Evolutionary conservation across 1,140 invertebrate genomes (phyloP), one percentile per base, ranked within the genome.

Genomic region (Drosophila tani): DNA sequence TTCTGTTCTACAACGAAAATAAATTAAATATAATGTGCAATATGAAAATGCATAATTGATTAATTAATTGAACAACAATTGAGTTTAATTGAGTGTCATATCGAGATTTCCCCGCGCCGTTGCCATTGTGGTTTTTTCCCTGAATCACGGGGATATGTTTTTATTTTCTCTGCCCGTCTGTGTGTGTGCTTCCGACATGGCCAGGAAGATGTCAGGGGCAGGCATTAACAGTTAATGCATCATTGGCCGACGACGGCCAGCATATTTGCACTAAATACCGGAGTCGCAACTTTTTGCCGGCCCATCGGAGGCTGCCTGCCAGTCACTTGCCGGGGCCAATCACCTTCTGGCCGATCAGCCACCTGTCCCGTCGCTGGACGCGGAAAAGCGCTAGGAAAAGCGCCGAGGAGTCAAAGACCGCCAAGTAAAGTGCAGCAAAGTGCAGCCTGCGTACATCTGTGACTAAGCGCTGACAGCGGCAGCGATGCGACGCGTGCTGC

Each of bases 51-150:
- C 71, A 85, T 87, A 85, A 85, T 87, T 86, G 79, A 87, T 86
- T 76, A 79, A 86, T 87, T 86, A 87, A 86, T 86, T 87, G 75
- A 77, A 87, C 75, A 70, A 63, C 65, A 86, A 86, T 86, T 87
- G 82, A 87, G 79, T 75, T 87, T 87, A 86, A 86, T 87, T 86
- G 70, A 76, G 70, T 87, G 83, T 62, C 75, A 79, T 50, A 79
- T 59, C 40, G 58, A 64, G 83, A 62, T 78, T 64, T 57, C 38
- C 64, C 45, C 17, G 14, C 38, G 12, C 14, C 47, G 24, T 38
- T 47, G 66, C 32, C 47, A 41, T 64, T 60, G 41, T 63, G 49
- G 51, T 59, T 73, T 53, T 62, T 58, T 53, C 47, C 19, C 50
- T 7, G 9, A 24, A 51, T 35, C 5, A 46, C 5, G 53, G 12